These are phyloP conservation scores for Urocynchramus pylzowi DNA, from an alignment of 2,113 vertebrate species.

Conservation along the genomic window DNA sequence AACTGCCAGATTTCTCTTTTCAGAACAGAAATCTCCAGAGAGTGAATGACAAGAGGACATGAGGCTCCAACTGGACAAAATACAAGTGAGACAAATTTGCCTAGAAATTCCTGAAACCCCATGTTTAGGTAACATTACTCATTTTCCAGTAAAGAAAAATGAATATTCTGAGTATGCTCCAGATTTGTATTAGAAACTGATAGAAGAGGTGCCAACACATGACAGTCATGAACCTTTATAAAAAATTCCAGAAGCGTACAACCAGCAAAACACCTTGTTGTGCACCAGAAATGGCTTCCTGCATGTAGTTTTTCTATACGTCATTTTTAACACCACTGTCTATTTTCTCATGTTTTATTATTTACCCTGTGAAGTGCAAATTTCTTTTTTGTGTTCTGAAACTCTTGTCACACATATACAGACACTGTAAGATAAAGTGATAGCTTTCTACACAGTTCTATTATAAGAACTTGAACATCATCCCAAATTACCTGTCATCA, in stretches of 20 bases:
- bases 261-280: neutral
- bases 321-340: constrained; percentile 17
- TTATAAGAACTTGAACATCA: constrained; percentile 56
- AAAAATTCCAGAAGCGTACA: neutral
- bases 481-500: constrained; percentile 70
- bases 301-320: neutral
- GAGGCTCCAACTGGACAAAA: neutral
- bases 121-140: neutral
- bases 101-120: neutral
- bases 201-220: neutral
- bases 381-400: constrained; percentile 53
- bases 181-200: neutral
- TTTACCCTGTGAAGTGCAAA: constrained; percentile 60
- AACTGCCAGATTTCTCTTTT: neutral
- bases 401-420: constrained; percentile 60
- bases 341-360: constrained; percentile 60
- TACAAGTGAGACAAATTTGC: neutral
- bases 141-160: neutral
- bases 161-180: neutral
- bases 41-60: constrained; percentile 10
- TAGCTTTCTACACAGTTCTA: constrained; percentile 55
- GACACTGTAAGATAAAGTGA: constrained; percentile 64
- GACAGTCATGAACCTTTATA: neutral
- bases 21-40: neutral
- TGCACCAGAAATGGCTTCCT: constrained; percentile 23